phyloP scores from a whole-genome alignment of 2,797 vertebrate genomes.

The Crax fasciolata region DNA sequence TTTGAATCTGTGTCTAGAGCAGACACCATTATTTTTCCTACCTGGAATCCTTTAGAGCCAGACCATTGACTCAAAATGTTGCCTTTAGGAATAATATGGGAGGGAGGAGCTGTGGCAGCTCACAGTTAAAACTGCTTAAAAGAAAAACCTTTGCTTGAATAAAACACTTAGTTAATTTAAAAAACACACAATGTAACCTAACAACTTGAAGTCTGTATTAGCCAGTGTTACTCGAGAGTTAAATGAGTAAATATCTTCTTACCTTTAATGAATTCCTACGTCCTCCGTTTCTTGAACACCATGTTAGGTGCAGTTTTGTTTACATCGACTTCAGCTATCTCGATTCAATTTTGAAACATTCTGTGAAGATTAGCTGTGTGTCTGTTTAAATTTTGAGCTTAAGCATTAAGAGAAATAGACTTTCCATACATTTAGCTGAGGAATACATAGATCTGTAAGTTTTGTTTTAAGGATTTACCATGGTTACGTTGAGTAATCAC shows the following conservation, averaged over 20 bases:
- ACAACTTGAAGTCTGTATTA: neutral
- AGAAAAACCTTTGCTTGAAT: neutral
- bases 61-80: neutral
- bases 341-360: neutral
- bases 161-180: neutral
- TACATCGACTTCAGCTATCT: neutral
- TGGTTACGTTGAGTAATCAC: neutral
- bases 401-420: neutral
- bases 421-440: accelerated
- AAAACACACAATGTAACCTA: neutral
- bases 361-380: neutral
- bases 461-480: neutral
- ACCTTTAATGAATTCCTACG: neutral
- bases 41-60: neutral
- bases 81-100: accelerated
- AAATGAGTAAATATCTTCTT: neutral
- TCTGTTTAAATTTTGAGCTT: neutral
- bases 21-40: neutral
- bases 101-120: neutral
- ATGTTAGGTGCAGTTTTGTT: neutral
- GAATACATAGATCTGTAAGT: neutral
- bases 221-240: neutral
- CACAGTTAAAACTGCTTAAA: neutral
- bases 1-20: neutral
- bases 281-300: neutral